Evolutionary conservation across 2,797 vertebrate species (phyloP).

Genomic region (Sebastes oblongus): DNA sequence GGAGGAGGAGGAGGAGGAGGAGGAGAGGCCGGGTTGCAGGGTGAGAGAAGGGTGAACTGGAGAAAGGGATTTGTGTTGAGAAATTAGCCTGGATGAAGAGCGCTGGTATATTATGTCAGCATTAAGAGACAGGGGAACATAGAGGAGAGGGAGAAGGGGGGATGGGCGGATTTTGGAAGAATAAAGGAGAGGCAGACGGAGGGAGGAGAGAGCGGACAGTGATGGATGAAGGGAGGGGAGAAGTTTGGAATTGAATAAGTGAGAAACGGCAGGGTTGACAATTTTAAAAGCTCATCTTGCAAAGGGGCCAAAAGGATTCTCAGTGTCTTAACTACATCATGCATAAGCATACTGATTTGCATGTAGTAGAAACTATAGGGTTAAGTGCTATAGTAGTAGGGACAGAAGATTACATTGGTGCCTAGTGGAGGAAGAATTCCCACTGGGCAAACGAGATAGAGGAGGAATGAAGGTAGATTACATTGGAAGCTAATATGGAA

Average conservation of each 20-base stretch:
- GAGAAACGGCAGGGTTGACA: conserved; percentile 56
- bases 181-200: conserved; percentile 73
- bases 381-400: background rate
- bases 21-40: conserved; percentile 42
- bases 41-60: conserved; percentile 61
- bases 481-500: conserved; percentile 41
- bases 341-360: background rate
- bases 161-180: conserved; percentile 45
- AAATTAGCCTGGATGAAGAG: conserved; percentile 84
- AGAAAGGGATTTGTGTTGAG: conserved; percentile 78
- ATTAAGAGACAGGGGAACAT: conserved; percentile 66
- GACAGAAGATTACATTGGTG: background rate
- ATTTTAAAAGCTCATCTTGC: conserved; percentile 44
- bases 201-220: conserved; percentile 77
- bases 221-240: conserved; percentile 77
- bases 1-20: conserved; percentile 41
- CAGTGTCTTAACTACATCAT: background rate
- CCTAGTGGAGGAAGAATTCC: background rate
- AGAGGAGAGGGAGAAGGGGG: conserved; percentile 43
- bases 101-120: conserved; percentile 81
- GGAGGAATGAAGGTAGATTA: conserved; percentile 42
- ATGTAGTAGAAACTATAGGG: background rate
- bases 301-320: conserved; percentile 2
- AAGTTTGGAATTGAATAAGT: conserved; percentile 53
- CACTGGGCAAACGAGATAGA: conserved; percentile 17